Percentiles rank a stretch among this genome's conserved stretches.
Conservation (phyloP, 2,888 invertebrate genomes). For the Epinotia brunnichana region DNA sequence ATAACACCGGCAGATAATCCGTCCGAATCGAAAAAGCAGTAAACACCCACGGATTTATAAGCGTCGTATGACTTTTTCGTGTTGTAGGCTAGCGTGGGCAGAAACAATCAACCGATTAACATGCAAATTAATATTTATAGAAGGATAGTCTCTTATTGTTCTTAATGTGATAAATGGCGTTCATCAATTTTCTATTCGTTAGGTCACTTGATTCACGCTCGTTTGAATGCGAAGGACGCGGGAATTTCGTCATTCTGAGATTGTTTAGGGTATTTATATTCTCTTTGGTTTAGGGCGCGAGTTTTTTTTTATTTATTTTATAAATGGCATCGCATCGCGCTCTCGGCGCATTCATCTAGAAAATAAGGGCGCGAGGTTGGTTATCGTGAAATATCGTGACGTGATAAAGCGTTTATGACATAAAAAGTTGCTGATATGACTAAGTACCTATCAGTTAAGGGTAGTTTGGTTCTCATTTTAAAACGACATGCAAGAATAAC, state of each 20-base stretch:
- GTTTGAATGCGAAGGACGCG: slow-evolving; percentile 50
- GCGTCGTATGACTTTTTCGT: background rate
- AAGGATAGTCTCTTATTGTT: slow-evolving; percentile 57
- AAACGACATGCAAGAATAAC: too few relatives aligned
- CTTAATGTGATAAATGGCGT: slow-evolving; percentile 53
- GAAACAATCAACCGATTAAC: slow-evolving; percentile 63
- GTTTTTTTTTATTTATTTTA: too few relatives aligned
- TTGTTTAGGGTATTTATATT: background rate
- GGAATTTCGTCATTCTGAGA: slow-evolving; percentile 7
- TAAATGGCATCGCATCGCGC: too few relatives aligned
- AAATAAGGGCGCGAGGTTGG: too few relatives aligned
- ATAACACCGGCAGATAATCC: background rate
- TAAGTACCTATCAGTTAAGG: too few relatives aligned
- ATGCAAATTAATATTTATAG: slow-evolving; percentile 66
- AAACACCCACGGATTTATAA: background rate
- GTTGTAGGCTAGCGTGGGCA: slow-evolving; percentile 10
- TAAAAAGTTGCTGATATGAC: too few relatives aligned
- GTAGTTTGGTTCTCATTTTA: too few relatives aligned
- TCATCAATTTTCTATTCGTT: slow-evolving; percentile 48
- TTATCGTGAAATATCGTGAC: too few relatives aligned
- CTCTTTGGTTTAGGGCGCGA: too few relatives aligned
- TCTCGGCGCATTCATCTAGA: too few relatives aligned
- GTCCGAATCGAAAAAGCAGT: background rate
- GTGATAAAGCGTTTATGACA: too few relatives aligned
- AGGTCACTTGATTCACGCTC: slow-evolving; percentile 47